These are phyloP conservation scores for Gymnoscelis rufifasciata DNA, from an alignment of 2,888 invertebrate genomes.

Conservation along the genomic window DNA sequence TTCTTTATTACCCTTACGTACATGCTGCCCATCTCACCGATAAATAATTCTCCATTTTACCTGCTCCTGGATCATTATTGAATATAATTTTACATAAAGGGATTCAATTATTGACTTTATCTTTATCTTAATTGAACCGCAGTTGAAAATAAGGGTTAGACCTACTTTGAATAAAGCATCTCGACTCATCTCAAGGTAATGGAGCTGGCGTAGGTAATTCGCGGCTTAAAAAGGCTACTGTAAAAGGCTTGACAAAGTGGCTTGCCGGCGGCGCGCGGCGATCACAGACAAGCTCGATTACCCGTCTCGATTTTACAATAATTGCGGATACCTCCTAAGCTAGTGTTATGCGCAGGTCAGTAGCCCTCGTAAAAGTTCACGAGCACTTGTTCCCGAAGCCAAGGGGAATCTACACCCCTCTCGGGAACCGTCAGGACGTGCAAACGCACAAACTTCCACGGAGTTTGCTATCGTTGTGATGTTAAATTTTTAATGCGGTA, in stretches of 20 bases:
- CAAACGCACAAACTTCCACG: constrained; percentile 23
- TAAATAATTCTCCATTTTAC: constrained; percentile 19
- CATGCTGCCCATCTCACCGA: constrained; percentile 15
- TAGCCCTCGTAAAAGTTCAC: constrained; percentile 64
- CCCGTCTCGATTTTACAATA: constrained; percentile 55
- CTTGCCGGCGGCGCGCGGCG: constrained; percentile 38
- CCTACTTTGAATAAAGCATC: constrained; percentile 26
- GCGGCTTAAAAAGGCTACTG: constrained; percentile 48
- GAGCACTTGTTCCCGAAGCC: constrained; percentile 41
- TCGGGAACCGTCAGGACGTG: constrained; percentile 27
- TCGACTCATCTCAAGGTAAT: constrained; percentile 38
- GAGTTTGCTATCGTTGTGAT: constrained; percentile 20
- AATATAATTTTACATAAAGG: too few relatives aligned
- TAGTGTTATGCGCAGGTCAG: constrained; percentile 57
- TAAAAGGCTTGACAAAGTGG: constrained; percentile 52
- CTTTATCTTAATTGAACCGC: too few relatives aligned
- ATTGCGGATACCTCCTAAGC: constrained; percentile 58
- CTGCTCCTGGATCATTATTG: constrained; percentile 10
- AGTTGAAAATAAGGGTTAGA: constrained; percentile 29
- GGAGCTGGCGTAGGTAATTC: constrained; percentile 40
- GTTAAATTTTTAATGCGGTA: constrained; percentile 39
- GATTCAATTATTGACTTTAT: too few relatives aligned
- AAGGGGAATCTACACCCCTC: constrained; percentile 40
- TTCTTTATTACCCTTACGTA: constrained; percentile 31
- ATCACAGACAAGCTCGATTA: constrained; percentile 46